Evolutionary conservation across 2,888 invertebrate species (phyloP), one percentile per base, ranked within the genome.

Genomic region (Thera obeliscata): DNA sequence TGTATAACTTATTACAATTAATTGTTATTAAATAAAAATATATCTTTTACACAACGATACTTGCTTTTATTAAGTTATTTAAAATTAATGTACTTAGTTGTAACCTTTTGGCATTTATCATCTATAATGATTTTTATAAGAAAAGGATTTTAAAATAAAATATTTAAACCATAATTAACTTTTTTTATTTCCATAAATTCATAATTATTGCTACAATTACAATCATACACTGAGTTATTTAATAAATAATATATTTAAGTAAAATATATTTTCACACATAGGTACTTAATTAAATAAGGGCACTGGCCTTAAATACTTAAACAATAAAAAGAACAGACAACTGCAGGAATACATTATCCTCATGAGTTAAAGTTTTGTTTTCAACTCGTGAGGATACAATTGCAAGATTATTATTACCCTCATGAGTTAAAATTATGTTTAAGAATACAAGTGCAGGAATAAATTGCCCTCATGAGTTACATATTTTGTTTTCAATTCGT

Each of bases 111-210:
- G 54, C 33, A 56, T 67, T 60, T 63, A 52, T 22, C 54, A 43
- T 59, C 36, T 38, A 60, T 64, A 54, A 41, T 55, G 11, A 49
- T 55, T 59, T 9, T 49, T 61, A 9, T 33, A 3, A 9, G 33
- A 50, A 65, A 65, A 49, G 38, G 41, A 36, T 43, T 35, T n/a
- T 11, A 48, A 48, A 65, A 48, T 49, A 60, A 59, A 60, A 55
- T 38, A 49, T 49, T 4, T 46, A 12, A 46, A 46, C 9, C 11
- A 49, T 59, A 35, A 3, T 12, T 52, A 35, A 22, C 11, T 43
- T 54, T 3, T 22, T 64, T 64, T 54, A 54, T 54, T 52, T 52
- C 2, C 8, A 49, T 22, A 48, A 41, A 12, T 36, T n/a, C 41
- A 38, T 48, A 38, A 62, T 41, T 38, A 41, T 33, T 35, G 50